Base-by-base conservation (phyloP, 2,797 vertebrate species). In the Crenuchus spilurus region DNA sequence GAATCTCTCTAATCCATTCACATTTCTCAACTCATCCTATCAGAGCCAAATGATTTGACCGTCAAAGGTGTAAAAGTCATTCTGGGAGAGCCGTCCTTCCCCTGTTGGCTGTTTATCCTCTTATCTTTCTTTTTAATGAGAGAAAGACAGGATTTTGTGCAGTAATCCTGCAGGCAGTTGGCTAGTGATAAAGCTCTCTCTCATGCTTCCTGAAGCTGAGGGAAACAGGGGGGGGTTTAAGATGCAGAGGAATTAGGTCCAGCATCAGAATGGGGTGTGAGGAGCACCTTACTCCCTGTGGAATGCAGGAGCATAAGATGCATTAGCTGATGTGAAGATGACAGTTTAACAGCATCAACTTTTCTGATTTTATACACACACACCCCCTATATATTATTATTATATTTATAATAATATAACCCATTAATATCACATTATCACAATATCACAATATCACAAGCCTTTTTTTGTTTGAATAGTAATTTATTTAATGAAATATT, bases 61-160 rank as follows among this genome's bases (percentile, higher is more conserved):
- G 62, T 54, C 48, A 22, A 18, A 51, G 35, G 55, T 70, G 65
- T 70, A 37, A 54, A 76, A 60, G 52, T 58, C 35, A 46, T 52
- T 35, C 63, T 26, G 37, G 26, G 63, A 8, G 20, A n/a, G 30
- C 11, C 18, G 39, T 74, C 54, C 55, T 26, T 62, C 37, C 61
- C 28, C 58, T 31, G 10, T 70, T 35, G 51, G 55, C 69, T 18
- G 24, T 31, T 78, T 62, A 76, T 80, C 77, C 75, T 72, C 74
- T 82, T 79, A 82, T 82, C 79, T 67, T 75, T 52, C 31, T 68
- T 80, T 79, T 80, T 85, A 82, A 80, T 77, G 62, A 75, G 52
- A 74, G 52, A 64, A 70, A 54, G 80, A 64, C 44, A 57, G 72
- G 80, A 82, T 80, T 83, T 75, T 37, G 54, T 41, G 35, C 49